These are phyloP conservation scores for Corythaeola cristata DNA, from an alignment of 2,113 vertebrate genomes.

Conservation along the genomic window DNA sequence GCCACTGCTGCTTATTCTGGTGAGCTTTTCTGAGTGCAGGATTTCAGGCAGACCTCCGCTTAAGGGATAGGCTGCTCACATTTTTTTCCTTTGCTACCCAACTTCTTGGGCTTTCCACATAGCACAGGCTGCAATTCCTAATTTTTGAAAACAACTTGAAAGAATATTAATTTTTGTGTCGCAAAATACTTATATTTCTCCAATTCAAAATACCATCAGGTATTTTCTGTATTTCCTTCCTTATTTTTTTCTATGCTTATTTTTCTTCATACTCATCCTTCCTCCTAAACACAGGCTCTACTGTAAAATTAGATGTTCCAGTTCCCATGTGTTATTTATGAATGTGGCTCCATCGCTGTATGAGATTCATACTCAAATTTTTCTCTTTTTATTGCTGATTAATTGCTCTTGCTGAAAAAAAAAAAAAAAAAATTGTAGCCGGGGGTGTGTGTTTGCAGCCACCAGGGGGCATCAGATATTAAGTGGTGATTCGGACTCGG, in stretches of 20 bases:
- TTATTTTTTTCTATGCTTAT: not conserved
- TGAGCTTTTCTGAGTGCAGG: not conserved
- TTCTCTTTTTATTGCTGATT: not conserved
- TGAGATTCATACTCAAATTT: not conserved
- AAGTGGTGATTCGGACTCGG: not conserved
- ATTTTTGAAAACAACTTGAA: not conserved
- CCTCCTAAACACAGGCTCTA: not conserved
- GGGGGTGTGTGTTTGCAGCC: not conserved
- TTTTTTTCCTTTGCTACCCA: not conserved
- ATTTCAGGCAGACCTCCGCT: not conserved
- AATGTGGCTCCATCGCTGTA: not conserved
- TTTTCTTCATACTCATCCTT: not conserved
- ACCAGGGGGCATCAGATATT: not conserved
- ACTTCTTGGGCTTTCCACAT: not conserved
- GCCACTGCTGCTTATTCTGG: not conserved
- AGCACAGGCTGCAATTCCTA: not conserved
- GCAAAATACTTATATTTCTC: not conserved
- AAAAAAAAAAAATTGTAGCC: fast-evolving
- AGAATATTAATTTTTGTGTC: not conserved
- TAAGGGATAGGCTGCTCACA: not conserved
- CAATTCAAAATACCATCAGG: not conserved
- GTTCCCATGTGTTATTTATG: not conserved
- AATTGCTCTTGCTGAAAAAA: not conserved
- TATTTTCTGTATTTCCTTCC: not conserved
- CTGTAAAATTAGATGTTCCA: not conserved